Conservation (phyloP, 2,888 invertebrate species). For the Ectemnius continuus region DNA sequence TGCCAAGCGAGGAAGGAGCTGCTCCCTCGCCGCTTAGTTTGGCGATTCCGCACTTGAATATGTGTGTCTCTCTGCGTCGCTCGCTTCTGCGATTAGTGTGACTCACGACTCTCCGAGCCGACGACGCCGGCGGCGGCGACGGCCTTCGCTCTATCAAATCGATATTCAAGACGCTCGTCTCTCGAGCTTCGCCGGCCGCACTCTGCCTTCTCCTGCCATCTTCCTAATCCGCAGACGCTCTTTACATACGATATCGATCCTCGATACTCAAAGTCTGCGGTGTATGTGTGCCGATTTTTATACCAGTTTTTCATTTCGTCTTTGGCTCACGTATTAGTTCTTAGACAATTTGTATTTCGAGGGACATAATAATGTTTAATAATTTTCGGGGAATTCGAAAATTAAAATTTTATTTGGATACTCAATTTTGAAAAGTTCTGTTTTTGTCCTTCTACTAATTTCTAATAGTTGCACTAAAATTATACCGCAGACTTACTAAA, state of each 20-base stretch:
- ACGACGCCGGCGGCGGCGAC: no score
- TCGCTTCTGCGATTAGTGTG: conserved; percentile 33
- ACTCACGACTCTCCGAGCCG: conserved; percentile 23
- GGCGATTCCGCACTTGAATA: background rate
- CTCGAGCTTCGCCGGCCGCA: background rate
- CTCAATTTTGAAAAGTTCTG: no score
- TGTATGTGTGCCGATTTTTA: no score
- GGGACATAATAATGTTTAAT: background rate
- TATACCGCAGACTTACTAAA: no score
- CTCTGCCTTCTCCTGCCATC: conserved; percentile 1
- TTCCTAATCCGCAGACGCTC: background rate
- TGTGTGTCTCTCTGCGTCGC: background rate
- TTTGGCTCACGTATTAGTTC: no score
- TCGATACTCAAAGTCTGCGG: no score
- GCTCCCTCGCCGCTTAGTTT: conserved; percentile 5
- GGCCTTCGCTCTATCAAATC: conserved; percentile 20
- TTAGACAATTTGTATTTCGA: no score
- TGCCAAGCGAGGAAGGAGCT: conserved; percentile 1
- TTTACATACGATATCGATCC: no score
- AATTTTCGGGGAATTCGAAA: background rate
- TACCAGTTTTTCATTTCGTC: no score
- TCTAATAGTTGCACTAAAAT: no score
- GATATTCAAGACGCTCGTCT: conserved; percentile 12
- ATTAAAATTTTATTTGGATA: background rate
- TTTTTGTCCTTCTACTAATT: no score